Evolutionary conservation across 1,140 invertebrate species (phyloP).

Genomic region (Cyphomyrmex costatus): DNA sequence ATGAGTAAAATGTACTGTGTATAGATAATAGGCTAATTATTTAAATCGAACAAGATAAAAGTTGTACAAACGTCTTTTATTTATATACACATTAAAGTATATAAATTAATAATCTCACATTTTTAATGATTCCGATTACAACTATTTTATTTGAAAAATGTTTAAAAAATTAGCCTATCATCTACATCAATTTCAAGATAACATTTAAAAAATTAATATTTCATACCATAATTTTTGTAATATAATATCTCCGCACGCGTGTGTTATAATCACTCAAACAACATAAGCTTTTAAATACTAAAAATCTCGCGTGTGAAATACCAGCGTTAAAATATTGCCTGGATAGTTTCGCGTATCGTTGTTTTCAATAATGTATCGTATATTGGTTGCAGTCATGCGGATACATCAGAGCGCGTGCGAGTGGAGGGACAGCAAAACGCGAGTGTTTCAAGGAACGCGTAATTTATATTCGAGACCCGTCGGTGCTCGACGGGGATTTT

Average conservation of each 20-base stretch:
- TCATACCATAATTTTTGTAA: background rate
- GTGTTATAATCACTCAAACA: background rate
- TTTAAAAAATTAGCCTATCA: too few relatives aligned
- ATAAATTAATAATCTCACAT: too few relatives aligned
- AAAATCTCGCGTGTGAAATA: background rate
- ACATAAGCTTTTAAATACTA: background rate
- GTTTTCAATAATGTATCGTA: background rate
- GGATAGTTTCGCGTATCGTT: background rate
- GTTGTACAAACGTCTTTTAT: too few relatives aligned
- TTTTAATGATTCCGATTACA: too few relatives aligned
- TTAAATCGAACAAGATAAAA: too few relatives aligned
- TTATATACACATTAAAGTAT: too few relatives aligned
- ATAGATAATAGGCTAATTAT: too few relatives aligned
- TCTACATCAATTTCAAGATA: background rate
- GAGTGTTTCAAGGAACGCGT: conserved; percentile 77
- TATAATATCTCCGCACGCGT: background rate
- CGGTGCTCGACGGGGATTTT: conserved; percentile 67
- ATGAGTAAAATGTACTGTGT: too few relatives aligned
- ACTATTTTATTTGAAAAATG: too few relatives aligned
- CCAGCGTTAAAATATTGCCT: background rate
- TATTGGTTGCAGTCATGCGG: background rate
- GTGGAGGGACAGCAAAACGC: conserved; percentile 68
- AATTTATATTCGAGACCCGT: conserved; percentile 78
- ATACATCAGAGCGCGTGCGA: conserved; percentile 35
- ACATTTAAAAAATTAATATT: background rate